phyloP scores from a whole-genome alignment of 2,113 vertebrate genomes.

The Petaurus breviceps region DNA sequence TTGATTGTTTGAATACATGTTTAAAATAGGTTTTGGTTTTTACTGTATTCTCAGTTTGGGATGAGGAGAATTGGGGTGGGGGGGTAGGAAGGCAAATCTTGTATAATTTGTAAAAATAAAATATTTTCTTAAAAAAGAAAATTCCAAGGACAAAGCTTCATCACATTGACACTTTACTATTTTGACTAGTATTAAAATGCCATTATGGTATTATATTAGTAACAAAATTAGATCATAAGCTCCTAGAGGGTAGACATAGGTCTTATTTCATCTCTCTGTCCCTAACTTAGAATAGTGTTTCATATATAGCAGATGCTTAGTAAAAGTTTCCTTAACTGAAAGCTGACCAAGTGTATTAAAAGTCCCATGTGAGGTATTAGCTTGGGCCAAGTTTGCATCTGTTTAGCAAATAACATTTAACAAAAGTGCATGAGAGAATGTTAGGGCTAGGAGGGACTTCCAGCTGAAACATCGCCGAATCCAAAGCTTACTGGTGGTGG shows the following conservation, averaged over 20 bases:
- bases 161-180: background rate
- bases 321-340: background rate
- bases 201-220: background rate
- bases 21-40: background rate
- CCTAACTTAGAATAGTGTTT: background rate
- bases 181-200: background rate
- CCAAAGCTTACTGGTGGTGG: background rate
- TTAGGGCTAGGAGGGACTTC: background rate
- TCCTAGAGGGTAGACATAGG: background rate
- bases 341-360: conserved; percentile 5
- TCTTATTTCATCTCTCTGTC: background rate
- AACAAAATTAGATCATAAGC: background rate
- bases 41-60: background rate
- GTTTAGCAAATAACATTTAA: conserved; percentile 27
- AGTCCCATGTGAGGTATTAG: conserved; percentile 5
- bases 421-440: background rate
- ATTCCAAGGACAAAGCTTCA: background rate
- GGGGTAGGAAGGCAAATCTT: background rate
- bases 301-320: background rate
- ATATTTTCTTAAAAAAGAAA: background rate
- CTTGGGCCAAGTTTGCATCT: background rate
- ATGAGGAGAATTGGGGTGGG: background rate
- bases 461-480: background rate
- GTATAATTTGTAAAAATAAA: background rate
- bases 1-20: background rate